A percentile compares a stretch with the other conserved stretches of the same genome.
Evolutionary conservation across 2,113 vertebrate genomes (phyloP).

Genomic region (Abramis brama): DNA sequence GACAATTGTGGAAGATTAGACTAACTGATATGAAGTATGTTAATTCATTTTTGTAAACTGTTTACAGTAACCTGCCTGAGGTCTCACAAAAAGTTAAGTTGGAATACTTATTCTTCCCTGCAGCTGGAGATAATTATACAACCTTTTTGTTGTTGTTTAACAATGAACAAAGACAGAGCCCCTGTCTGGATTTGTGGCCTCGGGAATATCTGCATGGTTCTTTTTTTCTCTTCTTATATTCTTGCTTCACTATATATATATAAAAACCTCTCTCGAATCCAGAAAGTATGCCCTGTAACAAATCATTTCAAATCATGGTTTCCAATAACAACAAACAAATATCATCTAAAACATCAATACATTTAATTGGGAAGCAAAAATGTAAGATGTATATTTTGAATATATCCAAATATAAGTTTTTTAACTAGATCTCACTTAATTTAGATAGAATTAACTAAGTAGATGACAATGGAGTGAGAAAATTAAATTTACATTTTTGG

Average conservation of each 20-base stretch:
- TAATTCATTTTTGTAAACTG: neutral
- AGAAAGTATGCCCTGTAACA: neutral
- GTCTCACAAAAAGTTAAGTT: slow-evolving; percentile 1
- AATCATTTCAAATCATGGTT: neutral
- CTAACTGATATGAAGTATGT: slow-evolving; percentile 19
- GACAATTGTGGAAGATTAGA: neutral
- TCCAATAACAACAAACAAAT: no score
- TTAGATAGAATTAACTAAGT: neutral
- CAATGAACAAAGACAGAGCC: slow-evolving; percentile 1
- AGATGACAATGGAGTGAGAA: no score
- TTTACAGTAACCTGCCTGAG: slow-evolving; percentile 32
- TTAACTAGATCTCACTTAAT: neutral
- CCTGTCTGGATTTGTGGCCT: slow-evolving; percentile 3
- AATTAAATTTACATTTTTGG: no score
- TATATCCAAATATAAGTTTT: neutral
- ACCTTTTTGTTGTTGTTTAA: slow-evolving; percentile 8
- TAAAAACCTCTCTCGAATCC: neutral
- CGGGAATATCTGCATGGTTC: neutral
- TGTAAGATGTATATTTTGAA: neutral
- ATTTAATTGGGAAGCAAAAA: neutral
- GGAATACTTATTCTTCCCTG: slow-evolving; percentile 12
- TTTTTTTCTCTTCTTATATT: neutral
- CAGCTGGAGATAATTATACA: slow-evolving; percentile 25
- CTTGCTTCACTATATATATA: neutral
- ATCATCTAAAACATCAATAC: neutral